Conservation (phyloP, 2,113 vertebrate genomes). For the Recurvirostra avosetta region DNA sequence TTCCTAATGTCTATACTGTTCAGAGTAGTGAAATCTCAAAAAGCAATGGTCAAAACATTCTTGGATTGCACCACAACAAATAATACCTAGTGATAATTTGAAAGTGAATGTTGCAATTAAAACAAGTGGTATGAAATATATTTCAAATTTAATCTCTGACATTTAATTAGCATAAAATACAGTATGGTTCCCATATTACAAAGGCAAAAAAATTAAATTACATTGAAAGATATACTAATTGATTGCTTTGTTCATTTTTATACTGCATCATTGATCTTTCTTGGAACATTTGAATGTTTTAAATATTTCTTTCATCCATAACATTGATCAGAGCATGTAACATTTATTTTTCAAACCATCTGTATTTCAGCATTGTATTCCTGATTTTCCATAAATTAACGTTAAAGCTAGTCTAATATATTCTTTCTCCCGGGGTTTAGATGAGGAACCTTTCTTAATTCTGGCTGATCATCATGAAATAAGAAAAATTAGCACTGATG, state of each 20-base stretch:
- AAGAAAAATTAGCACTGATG: conserved; percentile 95
- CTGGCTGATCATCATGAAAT: conserved; percentile 98
- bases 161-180: conserved; percentile 13
- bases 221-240: conserved; percentile 58
- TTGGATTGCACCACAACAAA: background rate
- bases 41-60: background rate
- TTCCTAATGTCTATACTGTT: background rate
- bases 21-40: background rate
- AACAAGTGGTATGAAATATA: background rate
- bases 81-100: background rate
- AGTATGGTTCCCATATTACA: background rate
- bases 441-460: conserved; percentile 95
- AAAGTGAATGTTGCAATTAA: background rate
- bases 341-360: conserved; percentile 64
- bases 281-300: conserved; percentile 66
- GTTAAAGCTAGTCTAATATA: conserved; percentile 55
- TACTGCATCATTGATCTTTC: conserved; percentile 65
- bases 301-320: conserved; percentile 69
- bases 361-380: conserved; percentile 65
- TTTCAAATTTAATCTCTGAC: conserved; percentile 15
- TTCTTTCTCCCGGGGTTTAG: conserved; percentile 76
- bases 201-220: conserved; percentile 23
- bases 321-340: conserved; percentile 61
- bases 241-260: conserved; percentile 69
- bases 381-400: conserved; percentile 66